A percentile compares a stretch with the other conserved stretches of the same genome.
phyloP scores from a whole-genome alignment of 2,888 invertebrate species.

The Sepioteuthis lessoniana region DNA sequence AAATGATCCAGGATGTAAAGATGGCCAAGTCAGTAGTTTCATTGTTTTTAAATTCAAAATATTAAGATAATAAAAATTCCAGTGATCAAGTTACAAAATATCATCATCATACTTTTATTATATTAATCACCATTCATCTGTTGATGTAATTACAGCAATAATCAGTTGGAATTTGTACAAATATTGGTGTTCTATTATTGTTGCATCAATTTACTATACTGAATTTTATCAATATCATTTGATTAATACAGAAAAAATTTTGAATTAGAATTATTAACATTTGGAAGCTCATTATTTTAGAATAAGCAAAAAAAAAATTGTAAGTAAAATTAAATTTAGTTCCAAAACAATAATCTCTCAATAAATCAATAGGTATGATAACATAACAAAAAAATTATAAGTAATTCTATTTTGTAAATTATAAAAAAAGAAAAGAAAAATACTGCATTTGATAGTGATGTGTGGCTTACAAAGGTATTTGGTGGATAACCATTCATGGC shows the following conservation, averaged over 20 bases:
- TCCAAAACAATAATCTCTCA: background rate
- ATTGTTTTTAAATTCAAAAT: background rate
- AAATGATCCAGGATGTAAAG: background rate
- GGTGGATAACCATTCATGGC: too few relatives aligned
- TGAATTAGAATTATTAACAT: too few relatives aligned
- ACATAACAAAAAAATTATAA: background rate
- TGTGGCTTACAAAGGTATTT: too few relatives aligned
- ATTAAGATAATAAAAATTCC: background rate
- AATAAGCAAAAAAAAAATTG: background rate
- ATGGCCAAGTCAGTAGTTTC: background rate
- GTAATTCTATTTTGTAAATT: background rate
- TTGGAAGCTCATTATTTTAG: background rate
- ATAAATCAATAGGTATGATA: background rate
- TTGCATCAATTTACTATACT: background rate
- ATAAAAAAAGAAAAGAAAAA: too few relatives aligned
- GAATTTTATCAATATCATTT: background rate
- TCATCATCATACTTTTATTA: background rate
- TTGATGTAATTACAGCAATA: background rate
- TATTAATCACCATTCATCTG: background rate
- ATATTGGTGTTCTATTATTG: background rate
- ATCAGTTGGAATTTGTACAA: background rate
- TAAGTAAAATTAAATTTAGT: background rate
- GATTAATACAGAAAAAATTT: too few relatives aligned
- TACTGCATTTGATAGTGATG: too few relatives aligned
- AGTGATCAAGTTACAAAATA: background rate